Evolutionary conservation across 2,888 invertebrate species (phyloP).

Genomic region (Hartigia nigra): DNA sequence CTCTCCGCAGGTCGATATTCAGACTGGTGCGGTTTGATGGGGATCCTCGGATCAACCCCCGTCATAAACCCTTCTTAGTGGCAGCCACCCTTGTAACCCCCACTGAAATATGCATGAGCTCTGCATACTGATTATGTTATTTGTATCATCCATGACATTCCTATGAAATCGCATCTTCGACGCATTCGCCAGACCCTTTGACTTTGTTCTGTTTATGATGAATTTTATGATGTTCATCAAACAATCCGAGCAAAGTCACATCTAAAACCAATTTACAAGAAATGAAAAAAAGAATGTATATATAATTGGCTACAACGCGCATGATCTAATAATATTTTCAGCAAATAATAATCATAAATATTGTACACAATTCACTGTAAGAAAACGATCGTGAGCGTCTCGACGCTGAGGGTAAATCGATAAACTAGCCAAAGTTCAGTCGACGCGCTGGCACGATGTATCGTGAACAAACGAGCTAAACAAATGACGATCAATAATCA

Average conservation of each 20-base stretch:
- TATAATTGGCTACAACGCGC: background rate
- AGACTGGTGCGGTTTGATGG: conserved; percentile 63
- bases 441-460: conserved; percentile 9
- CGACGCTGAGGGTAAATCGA: conserved; percentile 13
- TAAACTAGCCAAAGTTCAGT: conserved; percentile 12
- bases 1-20: conserved; percentile 54
- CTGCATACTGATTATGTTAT: conserved; percentile 64
- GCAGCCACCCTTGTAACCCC: conserved; percentile 41
- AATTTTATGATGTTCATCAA: background rate
- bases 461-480: conserved; percentile 17
- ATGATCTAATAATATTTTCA: background rate
- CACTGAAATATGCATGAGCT: conserved; percentile 63
- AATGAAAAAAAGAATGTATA: background rate
- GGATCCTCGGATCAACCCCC: conserved; percentile 64
- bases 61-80: conserved; percentile 66
- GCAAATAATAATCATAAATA: background rate
- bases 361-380: background rate
- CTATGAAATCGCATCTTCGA: conserved; percentile 26
- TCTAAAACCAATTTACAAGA: background rate
- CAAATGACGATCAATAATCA: conserved; percentile 26
- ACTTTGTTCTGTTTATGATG: background rate
- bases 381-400: background rate
- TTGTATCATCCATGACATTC: conserved; percentile 55
- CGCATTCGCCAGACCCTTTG: background rate
- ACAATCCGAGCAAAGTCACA: background rate